Conservation (phyloP, 2,113 vertebrate genomes). For the Gadus chalcogrammus region DNA sequence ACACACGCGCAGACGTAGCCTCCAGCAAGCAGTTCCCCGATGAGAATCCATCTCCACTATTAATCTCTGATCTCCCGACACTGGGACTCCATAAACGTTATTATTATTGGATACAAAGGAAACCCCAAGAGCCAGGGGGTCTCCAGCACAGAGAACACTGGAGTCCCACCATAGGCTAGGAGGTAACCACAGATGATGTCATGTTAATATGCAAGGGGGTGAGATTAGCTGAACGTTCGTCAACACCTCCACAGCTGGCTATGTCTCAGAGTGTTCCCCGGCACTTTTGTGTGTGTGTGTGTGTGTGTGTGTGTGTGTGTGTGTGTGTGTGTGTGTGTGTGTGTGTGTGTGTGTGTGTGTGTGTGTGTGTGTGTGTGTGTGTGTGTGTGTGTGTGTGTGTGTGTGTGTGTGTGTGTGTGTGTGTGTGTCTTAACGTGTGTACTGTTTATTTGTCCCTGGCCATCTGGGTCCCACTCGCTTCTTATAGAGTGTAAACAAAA, state of each 20-base stretch:
- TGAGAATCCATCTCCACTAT: not conserved
- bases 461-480: constrained; percentile 47
- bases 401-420: not conserved
- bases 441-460: constrained; percentile 11
- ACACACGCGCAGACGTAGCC: no score
- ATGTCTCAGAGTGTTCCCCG: constrained; percentile 17
- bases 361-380: no score
- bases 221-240: constrained; percentile 29
- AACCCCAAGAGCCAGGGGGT: constrained; percentile 53
- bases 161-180: constrained; percentile 39
- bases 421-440: no score
- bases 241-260: constrained; percentile 34
- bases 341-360: not conserved
- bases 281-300: not conserved
- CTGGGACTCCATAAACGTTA: constrained; percentile 39
- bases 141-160: constrained; percentile 46
- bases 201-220: constrained; percentile 37
- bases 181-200: constrained; percentile 59
- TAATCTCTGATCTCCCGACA: constrained; percentile 39
- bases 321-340: constrained; percentile 6
- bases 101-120: constrained; percentile 22
- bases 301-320: no score
- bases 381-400: constrained; percentile 20
- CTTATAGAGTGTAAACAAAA: constrained; percentile 9
- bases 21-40: no score